Percentiles rank a stretch among this genome's conserved stretches.
phyloP scores from a whole-genome alignment of 2,113 vertebrate genomes.

The Ibidorhyncha struthersii region DNA sequence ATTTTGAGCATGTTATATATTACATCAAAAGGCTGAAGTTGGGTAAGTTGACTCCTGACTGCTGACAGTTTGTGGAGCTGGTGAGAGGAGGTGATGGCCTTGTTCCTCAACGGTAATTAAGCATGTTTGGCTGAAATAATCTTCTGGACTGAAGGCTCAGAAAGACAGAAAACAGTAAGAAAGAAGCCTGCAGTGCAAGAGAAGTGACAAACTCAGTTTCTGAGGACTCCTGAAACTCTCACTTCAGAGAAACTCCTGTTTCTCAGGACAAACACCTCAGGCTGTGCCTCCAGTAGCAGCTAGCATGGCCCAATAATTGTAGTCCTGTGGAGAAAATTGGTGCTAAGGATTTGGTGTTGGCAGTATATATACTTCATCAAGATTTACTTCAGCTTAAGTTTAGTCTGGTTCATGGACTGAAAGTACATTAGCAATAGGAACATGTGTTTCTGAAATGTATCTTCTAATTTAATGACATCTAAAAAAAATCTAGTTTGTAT shows the following conservation, averaged over 20 bases:
- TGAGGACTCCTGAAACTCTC: neutral
- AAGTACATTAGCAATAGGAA: neutral
- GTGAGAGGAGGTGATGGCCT: neutral
- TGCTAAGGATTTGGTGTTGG: fast-evolving
- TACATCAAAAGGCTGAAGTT: neutral
- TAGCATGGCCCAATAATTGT: neutral
- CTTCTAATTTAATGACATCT: neutral
- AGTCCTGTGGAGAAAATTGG: neutral
- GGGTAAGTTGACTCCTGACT: neutral
- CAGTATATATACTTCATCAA: neutral
- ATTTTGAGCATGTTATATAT: neutral
- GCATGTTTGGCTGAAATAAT: too few species aligned
- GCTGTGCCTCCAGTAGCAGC: neutral
- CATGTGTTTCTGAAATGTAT: neutral
- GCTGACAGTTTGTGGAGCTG: neutral
- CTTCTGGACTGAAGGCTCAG: neutral
- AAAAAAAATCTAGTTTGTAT: neutral
- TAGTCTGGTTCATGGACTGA: neutral
- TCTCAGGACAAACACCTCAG: neutral
- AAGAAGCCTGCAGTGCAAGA: neutral
- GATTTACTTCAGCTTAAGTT: neutral
- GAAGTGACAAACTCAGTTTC: neutral
- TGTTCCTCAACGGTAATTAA: neutral
- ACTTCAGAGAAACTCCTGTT: neutral
- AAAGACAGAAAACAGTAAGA: neutral